These are phyloP conservation scores for Nestor notabilis DNA, from an alignment of 2,113 vertebrate genomes.

Conservation along the genomic window DNA sequence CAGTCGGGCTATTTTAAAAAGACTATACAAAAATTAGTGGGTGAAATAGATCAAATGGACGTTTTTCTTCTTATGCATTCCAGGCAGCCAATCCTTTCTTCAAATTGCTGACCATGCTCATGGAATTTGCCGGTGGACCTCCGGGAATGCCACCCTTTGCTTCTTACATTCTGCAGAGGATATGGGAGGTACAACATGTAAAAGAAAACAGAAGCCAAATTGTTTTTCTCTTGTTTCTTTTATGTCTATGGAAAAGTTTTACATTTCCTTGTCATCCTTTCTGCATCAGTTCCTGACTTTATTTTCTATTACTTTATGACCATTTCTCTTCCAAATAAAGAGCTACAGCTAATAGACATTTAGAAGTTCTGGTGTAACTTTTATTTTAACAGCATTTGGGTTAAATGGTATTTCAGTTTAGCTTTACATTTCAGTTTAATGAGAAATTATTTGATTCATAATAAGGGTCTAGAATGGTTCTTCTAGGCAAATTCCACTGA, in stretches of 20 bases:
- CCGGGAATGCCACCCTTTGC: slow-evolving; percentile 98
- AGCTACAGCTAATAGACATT: neutral
- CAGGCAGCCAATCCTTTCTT: slow-evolving; percentile 99
- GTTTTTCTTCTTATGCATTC: slow-evolving; percentile 18
- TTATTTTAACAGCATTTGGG: neutral
- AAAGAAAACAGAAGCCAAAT: neutral
- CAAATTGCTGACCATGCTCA: slow-evolving; percentile 97
- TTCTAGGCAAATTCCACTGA: neutral
- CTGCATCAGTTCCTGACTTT: neutral
- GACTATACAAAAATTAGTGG: neutral
- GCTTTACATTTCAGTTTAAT: neutral
- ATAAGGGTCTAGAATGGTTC: neutral
- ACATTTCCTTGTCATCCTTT: neutral
- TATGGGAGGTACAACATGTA: slow-evolving; percentile 91
- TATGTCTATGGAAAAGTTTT: neutral
- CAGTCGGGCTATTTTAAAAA: neutral
- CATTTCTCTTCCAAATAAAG: neutral
- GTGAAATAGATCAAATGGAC: neutral
- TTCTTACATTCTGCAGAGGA: slow-evolving; percentile 98
- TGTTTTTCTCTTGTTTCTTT: neutral
- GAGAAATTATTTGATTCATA: neutral
- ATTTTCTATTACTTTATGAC: neutral
- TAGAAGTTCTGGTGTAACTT: neutral
- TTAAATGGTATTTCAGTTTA: neutral
- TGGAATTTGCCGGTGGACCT: slow-evolving; percentile 97